Base-by-base conservation (phyloP, 2,888 invertebrate genomes). In the Kryphioiulus occultus region DNA sequence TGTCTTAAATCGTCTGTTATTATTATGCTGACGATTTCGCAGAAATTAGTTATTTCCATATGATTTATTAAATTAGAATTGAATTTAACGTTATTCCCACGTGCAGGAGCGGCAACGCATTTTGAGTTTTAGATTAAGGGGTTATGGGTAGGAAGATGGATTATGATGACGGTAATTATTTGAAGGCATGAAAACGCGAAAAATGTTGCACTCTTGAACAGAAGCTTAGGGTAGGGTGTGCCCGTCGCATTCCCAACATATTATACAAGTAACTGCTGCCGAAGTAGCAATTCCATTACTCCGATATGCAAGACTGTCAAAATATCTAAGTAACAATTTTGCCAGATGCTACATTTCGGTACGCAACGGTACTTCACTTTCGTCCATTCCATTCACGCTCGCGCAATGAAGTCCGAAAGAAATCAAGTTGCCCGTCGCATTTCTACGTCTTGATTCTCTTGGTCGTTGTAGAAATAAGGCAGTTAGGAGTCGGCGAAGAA, bases 401-500 rank as follows among this genome's bases (percentile, higher is more conserved):
- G 17, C 53, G n/a, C 53, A n/a, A n/a, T n/a, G n/a, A 53, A 53
- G 53, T 53, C n/a, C n/a, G n/a, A n/a, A 53, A 53, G 10, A 53
- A 19, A 53, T n/a, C 15, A 19, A 53, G n/a, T 19, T 53, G 10
- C 53, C 15, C 53, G 53, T 53, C n/a, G 53, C 53, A 47, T 47
- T 47, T 47, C 47, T 47, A 47, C 47, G 47, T 47, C 47, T 12
- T 47, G 5, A 53, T 53, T 53, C n/a, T n/a, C 53, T 53, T 53
- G 53, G 53, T 53, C 53, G 53, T 53, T 53, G 53, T n/a, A 53
- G 53, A 53, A 53, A 53, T 53, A 53, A 53, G 53, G n/a, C 53
- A 53, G 53, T 53, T n/a, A 53, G 53, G 53, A 53, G n/a, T 19
- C 53, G n/a, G 53, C n/a, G 53, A 53, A 53, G 53, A 53, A 53